Conservation (phyloP, 2,888 invertebrate genomes). For the Philhelius pedissequus region DNA sequence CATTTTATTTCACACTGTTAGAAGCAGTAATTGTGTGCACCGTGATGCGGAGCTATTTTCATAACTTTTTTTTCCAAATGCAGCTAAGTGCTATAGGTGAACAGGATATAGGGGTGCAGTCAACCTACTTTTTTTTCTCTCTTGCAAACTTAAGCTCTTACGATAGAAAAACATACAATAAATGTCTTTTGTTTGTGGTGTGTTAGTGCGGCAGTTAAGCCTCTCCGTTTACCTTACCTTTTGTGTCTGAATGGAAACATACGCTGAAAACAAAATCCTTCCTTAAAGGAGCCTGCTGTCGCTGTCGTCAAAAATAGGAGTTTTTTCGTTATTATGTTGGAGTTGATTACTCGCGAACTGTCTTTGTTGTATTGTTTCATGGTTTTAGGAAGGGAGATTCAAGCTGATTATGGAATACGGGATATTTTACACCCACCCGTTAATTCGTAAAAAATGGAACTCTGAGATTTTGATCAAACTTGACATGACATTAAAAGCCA, state of each 20-base stretch:
- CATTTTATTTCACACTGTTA: constrained; percentile 16
- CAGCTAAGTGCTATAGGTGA: constrained; percentile 5
- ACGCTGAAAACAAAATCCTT: background rate
- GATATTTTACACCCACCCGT: too few species aligned
- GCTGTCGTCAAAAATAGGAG: background rate
- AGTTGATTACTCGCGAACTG: too few species aligned
- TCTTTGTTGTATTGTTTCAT: too few species aligned
- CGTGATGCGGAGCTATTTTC: constrained; percentile 15
- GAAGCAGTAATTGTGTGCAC: background rate
- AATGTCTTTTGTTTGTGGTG: constrained; percentile 19
- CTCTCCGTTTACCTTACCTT: too few species aligned
- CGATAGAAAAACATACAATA: background rate
- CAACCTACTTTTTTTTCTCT: background rate
- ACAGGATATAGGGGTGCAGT: background rate
- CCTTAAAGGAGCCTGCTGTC: background rate
- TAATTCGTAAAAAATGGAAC: too few species aligned
- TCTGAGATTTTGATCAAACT: too few species aligned
- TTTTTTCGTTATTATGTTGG: background rate
- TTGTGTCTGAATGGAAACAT: background rate
- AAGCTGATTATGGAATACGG: too few species aligned
- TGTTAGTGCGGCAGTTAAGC: background rate
- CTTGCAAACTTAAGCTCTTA: background rate
- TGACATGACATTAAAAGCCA: too few species aligned
- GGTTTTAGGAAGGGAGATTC: too few species aligned
- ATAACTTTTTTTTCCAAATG: constrained; percentile 44